Evolutionary conservation across 53 echinoderm and acorn worm species (phyloP).

Genomic region (Patiria pectinifera): DNA sequence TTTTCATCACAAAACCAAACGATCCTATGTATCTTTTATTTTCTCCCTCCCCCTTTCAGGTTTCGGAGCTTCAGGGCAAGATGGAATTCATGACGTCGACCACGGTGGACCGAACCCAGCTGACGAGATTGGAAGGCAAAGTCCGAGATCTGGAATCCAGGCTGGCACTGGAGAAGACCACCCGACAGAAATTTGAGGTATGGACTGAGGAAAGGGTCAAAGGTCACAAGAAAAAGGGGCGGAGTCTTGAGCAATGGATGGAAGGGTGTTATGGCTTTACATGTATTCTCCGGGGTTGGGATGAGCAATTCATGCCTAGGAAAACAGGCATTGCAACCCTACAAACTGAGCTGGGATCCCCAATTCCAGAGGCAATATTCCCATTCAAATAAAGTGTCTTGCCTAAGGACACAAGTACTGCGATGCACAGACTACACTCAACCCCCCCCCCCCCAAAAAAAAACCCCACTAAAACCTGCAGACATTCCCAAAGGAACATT

Average conservation of each 20-base stretch:
- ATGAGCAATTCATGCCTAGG: too few relatives aligned
- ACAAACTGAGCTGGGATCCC: too few relatives aligned
- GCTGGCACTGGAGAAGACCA: conserved; percentile 89
- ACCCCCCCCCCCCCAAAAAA: too few relatives aligned
- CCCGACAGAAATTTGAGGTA: conserved; percentile 87
- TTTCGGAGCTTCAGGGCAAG: conserved; percentile 80
- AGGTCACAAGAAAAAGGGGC: not conserved
- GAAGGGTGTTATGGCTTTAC: not conserved
- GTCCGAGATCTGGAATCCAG: conserved; percentile 84
- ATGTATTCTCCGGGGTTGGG: too few relatives aligned
- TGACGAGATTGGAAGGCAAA: conserved; percentile 77
- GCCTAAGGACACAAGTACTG: too few relatives aligned
- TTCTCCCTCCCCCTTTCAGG: conserved; percentile 44
- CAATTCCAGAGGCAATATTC: too few relatives aligned
- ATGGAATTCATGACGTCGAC: conserved; percentile 72
- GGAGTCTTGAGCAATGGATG: not conserved
- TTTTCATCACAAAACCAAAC: too few relatives aligned
- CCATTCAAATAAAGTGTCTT: too few relatives aligned
- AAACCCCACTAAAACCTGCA: too few relatives aligned
- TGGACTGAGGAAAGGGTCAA: not conserved
- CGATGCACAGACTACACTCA: too few relatives aligned
- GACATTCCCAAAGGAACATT: too few relatives aligned
- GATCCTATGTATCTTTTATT: not conserved
- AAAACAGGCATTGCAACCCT: too few relatives aligned
- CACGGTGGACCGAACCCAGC: conserved; percentile 74